Evolutionary conservation across 1,140 invertebrate genomes (phyloP), one percentile per base, ranked within the genome.

Genomic region (Phortica variegata): DNA sequence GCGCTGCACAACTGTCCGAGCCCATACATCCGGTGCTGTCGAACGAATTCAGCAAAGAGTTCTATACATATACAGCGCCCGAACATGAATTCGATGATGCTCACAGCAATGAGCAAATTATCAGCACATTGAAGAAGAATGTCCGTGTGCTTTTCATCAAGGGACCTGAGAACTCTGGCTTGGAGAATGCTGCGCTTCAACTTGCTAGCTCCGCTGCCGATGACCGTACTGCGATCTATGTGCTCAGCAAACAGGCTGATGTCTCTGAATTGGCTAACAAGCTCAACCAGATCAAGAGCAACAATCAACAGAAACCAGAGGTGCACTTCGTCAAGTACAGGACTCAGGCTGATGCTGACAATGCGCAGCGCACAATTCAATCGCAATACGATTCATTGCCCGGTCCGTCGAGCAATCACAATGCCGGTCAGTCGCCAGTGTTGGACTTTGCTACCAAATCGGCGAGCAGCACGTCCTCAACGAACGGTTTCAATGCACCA

Each of bases 131-230:
- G 52, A 85, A 87, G 73, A 89, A 88, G 59, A 87, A 89, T 75
- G 87, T 89, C 78, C 88, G 88, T 69, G 90, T 91, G 58, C 87
- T 92, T 63, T 90, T 90, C 83, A 89, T 91, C 74, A 89, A 89
- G 80, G 87, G 87, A 18, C 88, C 88, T 16, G 66, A 71, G 43
- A 68, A 68, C 16, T 82, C 83, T 0, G 66, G 56, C 3, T 41
- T 71, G 33, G 81, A 85, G 20, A 81, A 82, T 60, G 84, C 85
- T 26, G 84, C 82, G 36, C 83, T 85, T 0, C n/a, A 84, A 81
- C 73, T 81, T 48, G 80, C 87, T 42, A 81, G 82, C 32, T 49
- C 84, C 16, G 61, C 65, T 18, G 84, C 84, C 31, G 88, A 91
- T 74, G 87, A 90, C 66, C 90, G 90, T 66, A 91, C 89, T 9